phyloP scores from a whole-genome alignment of 2,888 invertebrate species.

The Protonemura montana region DNA sequence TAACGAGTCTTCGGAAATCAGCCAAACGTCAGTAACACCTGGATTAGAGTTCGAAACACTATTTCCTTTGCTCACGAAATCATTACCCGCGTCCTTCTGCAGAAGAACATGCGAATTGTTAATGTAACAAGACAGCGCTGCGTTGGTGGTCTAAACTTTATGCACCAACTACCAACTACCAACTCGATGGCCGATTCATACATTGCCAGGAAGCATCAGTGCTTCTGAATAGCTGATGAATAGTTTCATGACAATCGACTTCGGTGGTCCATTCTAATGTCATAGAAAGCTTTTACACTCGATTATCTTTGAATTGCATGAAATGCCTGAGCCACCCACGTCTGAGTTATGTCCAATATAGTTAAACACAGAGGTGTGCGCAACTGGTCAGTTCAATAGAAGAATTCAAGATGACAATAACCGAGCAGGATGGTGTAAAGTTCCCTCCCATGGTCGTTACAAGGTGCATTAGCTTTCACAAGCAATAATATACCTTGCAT shows the following conservation, averaged over 20 bases:
- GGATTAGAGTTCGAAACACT: neutral
- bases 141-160: constrained; percentile 33
- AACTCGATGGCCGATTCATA: constrained; percentile 19
- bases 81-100: neutral
- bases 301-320: constrained; percentile 32
- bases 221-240: constrained; percentile 27
- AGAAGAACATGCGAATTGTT: constrained; percentile 1
- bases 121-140: neutral
- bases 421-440: neutral
- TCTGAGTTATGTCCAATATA: neutral
- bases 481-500: constrained; percentile 36
- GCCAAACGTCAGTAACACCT: constrained; percentile 15
- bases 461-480: constrained; percentile 3
- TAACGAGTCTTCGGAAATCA: constrained; percentile 34
- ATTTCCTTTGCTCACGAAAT: neutral
- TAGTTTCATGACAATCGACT: constrained; percentile 35
- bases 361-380: constrained; percentile 25
- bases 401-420: constrained; percentile 29
- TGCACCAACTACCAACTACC: neutral
- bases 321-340: constrained; percentile 37
- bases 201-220: constrained; percentile 30
- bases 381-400: neutral
- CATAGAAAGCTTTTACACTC: constrained; percentile 33
- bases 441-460: neutral
- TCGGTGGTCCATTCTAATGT: constrained; percentile 41